phyloP scores from a whole-genome alignment of 2,797 vertebrate genomes.

The Myotis findleyi region DNA sequence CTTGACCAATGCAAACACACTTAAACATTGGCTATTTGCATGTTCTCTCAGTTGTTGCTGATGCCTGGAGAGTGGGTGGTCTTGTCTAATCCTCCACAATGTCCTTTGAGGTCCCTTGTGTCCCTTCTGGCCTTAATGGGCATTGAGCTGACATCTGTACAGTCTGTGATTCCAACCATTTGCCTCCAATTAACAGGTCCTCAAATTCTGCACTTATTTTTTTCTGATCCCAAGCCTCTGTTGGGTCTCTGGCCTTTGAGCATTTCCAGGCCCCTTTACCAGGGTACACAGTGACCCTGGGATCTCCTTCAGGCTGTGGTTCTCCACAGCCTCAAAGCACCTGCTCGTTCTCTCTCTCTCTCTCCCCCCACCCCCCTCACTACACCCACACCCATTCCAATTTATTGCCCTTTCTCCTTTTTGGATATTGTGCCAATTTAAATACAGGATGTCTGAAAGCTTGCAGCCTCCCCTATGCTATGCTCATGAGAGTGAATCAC shows the following conservation, averaged over 20 bases:
- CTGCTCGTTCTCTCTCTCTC: too few relatives aligned
- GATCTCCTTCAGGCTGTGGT: background rate
- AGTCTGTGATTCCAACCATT: background rate
- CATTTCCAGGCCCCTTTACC: background rate
- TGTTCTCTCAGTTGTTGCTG: background rate
- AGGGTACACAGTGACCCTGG: background rate
- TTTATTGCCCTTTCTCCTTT: background rate
- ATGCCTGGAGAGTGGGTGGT: background rate
- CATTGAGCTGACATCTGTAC: background rate
- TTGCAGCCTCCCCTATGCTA: background rate
- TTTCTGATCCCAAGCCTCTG: background rate
- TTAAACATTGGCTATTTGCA: background rate
- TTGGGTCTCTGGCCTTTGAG: background rate
- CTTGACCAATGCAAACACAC: background rate
- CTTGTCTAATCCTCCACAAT: background rate
- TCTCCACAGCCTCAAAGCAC: background rate
- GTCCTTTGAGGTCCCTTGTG: background rate
- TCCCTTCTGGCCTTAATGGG: background rate
- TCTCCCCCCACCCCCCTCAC: too few relatives aligned
- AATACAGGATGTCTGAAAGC: background rate
- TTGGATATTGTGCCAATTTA: background rate
- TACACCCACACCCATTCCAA: background rate
- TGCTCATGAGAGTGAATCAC: background rate
- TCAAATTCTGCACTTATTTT: background rate
- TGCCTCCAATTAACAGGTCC: background rate